Evolutionary conservation across 2,888 invertebrate species (phyloP), one percentile per base, ranked within the genome.

Genomic region (Cephus pulcher): DNA sequence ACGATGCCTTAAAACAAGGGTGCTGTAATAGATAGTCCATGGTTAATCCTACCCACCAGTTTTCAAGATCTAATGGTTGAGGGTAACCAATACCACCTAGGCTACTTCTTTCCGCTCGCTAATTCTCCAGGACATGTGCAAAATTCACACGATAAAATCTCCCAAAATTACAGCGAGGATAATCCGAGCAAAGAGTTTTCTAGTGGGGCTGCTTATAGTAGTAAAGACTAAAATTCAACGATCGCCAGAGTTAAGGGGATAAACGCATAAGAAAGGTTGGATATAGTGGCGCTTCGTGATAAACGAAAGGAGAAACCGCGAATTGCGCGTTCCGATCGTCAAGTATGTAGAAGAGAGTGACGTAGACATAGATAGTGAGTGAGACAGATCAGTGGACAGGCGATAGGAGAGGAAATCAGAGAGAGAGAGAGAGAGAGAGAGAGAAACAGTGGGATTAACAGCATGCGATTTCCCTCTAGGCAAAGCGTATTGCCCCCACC

Each of bases 71-170:
- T 35, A 35, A 74, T 74, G 74, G 74, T 30, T n/a, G 34, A 74
- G 74, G 74, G 35, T 74, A 12, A 35, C 74, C 68, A 76, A 75
- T 73, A 69, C 70, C 74, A 71, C 77, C 80, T 81, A 77, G 83
- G 82, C 80, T 79, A 80, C 76, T 76, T 79, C 81, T 77, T 86
- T 81, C 70, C 75, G 68, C 76, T 71, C 73, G 74, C 78, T 81
- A 86, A 87, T 88, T 82, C 34, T 80, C 69, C 69, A 73, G 79
- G 76, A 80, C 80, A 81, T 83, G 86, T 83, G 82, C 76, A 80
- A 83, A 56, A 82, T 87, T 88, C 88, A 82, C 88, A 88, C 88
- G 86, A 84, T 88, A 87, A 87, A 88, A 80, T 85, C 80, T 80
- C 77, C 73, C 34, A 33, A 71, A 71, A 32, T 71, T 71, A 71